These are phyloP conservation scores for Imbricaverruca yamaguchii DNA, from an alignment of 2,888 invertebrate genomes.

Conservation along the genomic window DNA sequence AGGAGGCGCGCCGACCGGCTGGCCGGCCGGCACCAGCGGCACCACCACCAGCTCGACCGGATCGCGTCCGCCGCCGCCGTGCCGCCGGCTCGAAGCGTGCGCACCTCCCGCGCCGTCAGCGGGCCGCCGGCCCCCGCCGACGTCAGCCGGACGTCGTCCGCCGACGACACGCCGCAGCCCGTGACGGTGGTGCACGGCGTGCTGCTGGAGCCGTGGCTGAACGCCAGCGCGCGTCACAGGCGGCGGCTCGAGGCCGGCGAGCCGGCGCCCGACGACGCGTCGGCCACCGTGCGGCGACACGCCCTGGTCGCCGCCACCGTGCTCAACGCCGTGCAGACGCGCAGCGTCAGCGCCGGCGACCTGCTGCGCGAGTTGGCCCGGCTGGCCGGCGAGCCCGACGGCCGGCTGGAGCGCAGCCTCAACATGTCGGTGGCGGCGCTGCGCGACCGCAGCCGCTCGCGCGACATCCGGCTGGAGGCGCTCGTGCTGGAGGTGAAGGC, in stretches of 20 bases:
- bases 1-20: neutral
- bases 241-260: no score
- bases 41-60: neutral
- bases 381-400: neutral
- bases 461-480: constrained; percentile 1
- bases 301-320: neutral
- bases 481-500: neutral
- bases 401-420: neutral
- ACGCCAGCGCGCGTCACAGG: neutral
- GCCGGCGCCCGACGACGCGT: no score
- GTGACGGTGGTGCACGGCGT: neutral
- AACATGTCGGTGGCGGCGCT: neutral
- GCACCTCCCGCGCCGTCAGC: no score
- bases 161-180: neutral
- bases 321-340: neutral
- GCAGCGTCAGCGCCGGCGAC: neutral
- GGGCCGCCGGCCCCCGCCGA: no score
- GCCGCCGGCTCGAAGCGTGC: no score
- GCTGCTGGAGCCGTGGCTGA: constrained; percentile 14
- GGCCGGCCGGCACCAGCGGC: neutral
- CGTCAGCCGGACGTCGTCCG: no score
- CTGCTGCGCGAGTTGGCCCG: neutral
- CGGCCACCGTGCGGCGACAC: neutral
- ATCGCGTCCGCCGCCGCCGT: no score
- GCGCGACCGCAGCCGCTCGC: neutral